These are phyloP conservation scores for Brachycybe producta DNA, from an alignment of 2,888 invertebrate genomes.

Conservation along the genomic window DNA sequence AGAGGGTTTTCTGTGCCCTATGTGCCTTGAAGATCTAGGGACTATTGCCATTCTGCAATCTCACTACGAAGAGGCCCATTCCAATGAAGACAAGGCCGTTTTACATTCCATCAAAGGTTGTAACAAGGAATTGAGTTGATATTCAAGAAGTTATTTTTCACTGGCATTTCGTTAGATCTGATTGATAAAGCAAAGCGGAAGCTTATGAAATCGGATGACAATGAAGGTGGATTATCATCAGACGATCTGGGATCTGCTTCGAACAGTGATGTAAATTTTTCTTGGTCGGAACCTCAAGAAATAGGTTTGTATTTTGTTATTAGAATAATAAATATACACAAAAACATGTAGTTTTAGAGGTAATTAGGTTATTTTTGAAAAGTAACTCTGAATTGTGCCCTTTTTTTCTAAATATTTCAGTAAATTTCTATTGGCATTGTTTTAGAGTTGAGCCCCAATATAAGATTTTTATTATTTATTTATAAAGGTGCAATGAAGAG, in stretches of 20 bases:
- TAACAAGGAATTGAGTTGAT: not conserved
- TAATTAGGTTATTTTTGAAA: not conserved
- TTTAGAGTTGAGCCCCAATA: too few species aligned
- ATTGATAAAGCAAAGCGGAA: slow-evolving; percentile 78
- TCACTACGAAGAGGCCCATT: slow-evolving; percentile 80
- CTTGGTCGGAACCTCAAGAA: slow-evolving; percentile 48
- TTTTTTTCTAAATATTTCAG: not conserved
- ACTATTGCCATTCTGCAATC: slow-evolving; percentile 66
- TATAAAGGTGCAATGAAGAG: slow-evolving; percentile 43
- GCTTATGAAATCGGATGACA: slow-evolving; percentile 57
- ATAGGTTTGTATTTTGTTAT: slow-evolving; percentile 37
- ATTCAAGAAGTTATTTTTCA: not conserved
- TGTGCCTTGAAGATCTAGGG: slow-evolving; percentile 80
- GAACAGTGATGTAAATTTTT: too few species aligned
- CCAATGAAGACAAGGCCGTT: slow-evolving; percentile 64
- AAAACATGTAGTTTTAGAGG: not conserved
- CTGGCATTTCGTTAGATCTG: slow-evolving; percentile 26
- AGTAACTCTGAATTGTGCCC: not conserved
- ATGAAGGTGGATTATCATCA: slow-evolving; percentile 23
- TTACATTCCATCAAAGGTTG: too few species aligned
- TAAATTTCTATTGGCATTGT: too few species aligned
- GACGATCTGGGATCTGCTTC: slow-evolving; percentile 11
- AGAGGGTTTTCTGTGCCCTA: slow-evolving; percentile 91
- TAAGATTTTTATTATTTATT: not conserved
- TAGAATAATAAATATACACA: not conserved